Evolutionary conservation across 2,888 invertebrate genomes (phyloP), one percentile per base, ranked within the genome.

Genomic region (Mythimna vitellina): DNA sequence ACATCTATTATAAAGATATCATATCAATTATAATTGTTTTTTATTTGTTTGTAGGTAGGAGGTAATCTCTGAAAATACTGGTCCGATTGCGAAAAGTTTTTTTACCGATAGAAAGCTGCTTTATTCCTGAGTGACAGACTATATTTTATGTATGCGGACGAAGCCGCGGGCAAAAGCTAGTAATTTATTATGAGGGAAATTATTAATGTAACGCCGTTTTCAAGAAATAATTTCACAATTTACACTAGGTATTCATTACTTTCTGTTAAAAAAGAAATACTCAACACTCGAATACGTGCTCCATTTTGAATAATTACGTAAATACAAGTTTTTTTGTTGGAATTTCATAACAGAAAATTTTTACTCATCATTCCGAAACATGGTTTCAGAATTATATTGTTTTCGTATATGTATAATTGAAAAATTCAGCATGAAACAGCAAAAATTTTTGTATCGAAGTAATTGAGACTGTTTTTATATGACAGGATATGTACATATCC

Each of bases 281-380:
- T 38, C 14, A 5, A 38, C 1, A 53, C n/a, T 38, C 35, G 1
- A 38, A 63, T n/a, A 53, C 6, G 17, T 20, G 9, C 20, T 14
- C 25, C 54, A 49, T 66, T 56, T 46, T 56, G n/a, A 66, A 46
- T 56, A 70, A 56, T 63, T 67, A 20, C 14, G 20, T 9, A 25
- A 3, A 3, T 42, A 42, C 42, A 46, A 10, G 14, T n/a, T n/a
- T 46, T 46, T 38, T 51, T 7, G 17, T 25, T 38, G n/a, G 6
- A 38, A 58, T 38, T 51, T 51, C 4, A 12, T 7, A 14, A 57
- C 49, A 7, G 51, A 29, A 57, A 14, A 14, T 35, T 46, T 22
- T 0, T 57, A 29, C 57, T 6, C n/a, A 14, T 51, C 38, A 38
- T 70, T 29, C n/a, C 14, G 29, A 38, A 70, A 70, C 70, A 58